These are phyloP conservation scores for Aphelenchoides avenae DNA, from an alignment of 1,140 invertebrate species.

Conservation along the genomic window DNA sequence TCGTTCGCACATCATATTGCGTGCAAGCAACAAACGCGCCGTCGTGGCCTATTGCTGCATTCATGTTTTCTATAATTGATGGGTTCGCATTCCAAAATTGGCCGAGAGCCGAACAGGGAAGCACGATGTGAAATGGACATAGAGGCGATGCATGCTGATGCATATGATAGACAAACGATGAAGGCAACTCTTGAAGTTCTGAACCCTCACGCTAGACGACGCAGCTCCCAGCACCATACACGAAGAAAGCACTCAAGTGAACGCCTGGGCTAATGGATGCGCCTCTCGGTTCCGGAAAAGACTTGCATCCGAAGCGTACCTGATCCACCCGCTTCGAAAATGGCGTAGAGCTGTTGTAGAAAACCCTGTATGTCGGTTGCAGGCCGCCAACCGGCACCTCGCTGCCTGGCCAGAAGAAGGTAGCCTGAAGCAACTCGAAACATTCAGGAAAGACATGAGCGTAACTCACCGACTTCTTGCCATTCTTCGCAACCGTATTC, in stretches of 20 bases:
- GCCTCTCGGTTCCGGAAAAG: not conserved
- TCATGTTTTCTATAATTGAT: no score
- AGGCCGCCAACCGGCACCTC: constrained; percentile 37
- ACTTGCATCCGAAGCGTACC: constrained; percentile 1
- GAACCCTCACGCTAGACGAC: not conserved
- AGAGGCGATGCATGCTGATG: no score
- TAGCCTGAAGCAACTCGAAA: not conserved
- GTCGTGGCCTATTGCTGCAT: no score
- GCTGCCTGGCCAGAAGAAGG: constrained; percentile 39
- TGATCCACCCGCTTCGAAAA: constrained; percentile 48
- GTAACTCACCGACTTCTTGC: constrained; percentile 46
- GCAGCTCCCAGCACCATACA: not conserved
- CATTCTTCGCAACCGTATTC: constrained; percentile 42
- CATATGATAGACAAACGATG: no score
- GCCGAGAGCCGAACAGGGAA: no score
- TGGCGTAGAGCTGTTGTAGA: constrained; percentile 35
- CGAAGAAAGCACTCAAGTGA: not conserved
- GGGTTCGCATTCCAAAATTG: no score
- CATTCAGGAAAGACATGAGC: constrained; percentile 22
- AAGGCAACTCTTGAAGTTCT: no score
- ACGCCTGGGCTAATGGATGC: no score
- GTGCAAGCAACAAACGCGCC: no score
- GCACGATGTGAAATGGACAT: no score
- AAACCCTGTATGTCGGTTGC: constrained; percentile 30
- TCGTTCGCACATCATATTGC: no score